A percentile compares a stretch with the other conserved stretches of the same genome.
Evolutionary conservation across 1,140 invertebrate species (phyloP).

Genomic region (Ladona fulva): DNA sequence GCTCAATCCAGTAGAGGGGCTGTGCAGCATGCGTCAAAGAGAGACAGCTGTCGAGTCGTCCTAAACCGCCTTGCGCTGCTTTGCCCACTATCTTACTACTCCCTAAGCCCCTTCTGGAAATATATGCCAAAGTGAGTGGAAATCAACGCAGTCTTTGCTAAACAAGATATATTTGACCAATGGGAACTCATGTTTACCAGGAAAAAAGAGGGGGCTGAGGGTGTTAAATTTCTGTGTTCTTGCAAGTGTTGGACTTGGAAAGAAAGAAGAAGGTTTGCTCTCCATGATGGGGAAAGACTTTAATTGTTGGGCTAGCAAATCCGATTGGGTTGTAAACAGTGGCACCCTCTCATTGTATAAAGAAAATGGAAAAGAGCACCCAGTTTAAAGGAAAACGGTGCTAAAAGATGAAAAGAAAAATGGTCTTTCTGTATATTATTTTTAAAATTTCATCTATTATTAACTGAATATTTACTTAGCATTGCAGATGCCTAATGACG

Average conservation of each 20-base stretch:
- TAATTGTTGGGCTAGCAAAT: background rate
- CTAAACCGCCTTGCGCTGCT: background rate
- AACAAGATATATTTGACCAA: too few species aligned
- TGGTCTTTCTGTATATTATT: constrained; percentile 2
- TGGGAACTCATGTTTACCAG: background rate
- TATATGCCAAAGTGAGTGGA: background rate
- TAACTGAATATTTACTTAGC: background rate
- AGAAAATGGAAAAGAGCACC: background rate
- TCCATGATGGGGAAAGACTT: background rate
- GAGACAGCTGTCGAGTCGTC: background rate
- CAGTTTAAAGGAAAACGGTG: background rate
- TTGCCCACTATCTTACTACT: background rate
- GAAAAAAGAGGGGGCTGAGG: background rate
- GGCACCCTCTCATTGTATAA: background rate
- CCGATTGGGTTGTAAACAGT: background rate
- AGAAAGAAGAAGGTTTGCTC: background rate
- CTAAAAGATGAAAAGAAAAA: background rate
- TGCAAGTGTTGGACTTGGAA: background rate
- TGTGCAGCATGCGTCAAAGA: background rate
- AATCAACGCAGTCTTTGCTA: too few species aligned
- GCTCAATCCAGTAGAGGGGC: constrained; percentile 64
- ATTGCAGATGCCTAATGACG: background rate
- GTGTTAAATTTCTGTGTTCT: background rate
- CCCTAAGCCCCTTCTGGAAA: background rate
- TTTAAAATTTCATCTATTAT: background rate